Conservation (phyloP, 1,140 invertebrate species). For the Zaprionus tsacasi region DNA sequence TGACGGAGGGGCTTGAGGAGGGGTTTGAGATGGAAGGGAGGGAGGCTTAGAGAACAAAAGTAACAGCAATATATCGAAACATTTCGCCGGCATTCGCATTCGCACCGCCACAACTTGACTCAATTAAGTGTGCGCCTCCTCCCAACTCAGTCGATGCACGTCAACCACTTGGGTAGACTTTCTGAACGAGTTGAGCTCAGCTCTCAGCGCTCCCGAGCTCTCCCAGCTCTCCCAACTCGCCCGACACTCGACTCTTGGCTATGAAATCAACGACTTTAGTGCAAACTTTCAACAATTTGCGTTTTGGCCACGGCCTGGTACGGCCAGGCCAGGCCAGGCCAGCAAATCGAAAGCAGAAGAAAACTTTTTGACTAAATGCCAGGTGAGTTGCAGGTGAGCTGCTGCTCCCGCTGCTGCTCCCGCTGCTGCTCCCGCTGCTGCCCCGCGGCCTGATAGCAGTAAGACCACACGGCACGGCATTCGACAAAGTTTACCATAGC, state of each 20-base stretch:
- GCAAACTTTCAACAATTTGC: conserved; percentile 83
- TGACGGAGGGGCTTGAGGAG: neutral
- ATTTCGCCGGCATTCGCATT: conserved; percentile 55
- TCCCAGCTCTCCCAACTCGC: neutral
- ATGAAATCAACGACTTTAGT: conserved; percentile 82
- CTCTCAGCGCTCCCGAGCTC: conserved; percentile 57
- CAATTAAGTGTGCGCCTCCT: conserved; percentile 62
- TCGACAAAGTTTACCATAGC: conserved; percentile 75
- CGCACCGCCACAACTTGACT: conserved; percentile 74
- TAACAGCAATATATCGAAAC: conserved; percentile 73
- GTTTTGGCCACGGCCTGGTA: conserved; percentile 81
- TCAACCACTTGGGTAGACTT: conserved; percentile 81
- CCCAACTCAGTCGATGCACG: conserved; percentile 52
- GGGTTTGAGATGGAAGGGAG: neutral
- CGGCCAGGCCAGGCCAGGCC: conserved; percentile 33
- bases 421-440: conserved; percentile 7
- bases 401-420: conserved; percentile 11
- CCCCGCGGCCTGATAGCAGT: conserved; percentile 23
- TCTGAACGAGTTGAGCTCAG: conserved; percentile 82
- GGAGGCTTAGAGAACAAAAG: conserved; percentile 1
- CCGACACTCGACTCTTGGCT: conserved; percentile 24
- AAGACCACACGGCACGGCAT: conserved; percentile 40
- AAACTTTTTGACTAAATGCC: conserved; percentile 78
- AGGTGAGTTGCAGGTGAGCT: conserved; percentile 49
- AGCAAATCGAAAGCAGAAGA: conserved; percentile 74